Evolutionary conservation across 1,140 invertebrate genomes (phyloP).

Genomic region (Coelopa frigida): DNA sequence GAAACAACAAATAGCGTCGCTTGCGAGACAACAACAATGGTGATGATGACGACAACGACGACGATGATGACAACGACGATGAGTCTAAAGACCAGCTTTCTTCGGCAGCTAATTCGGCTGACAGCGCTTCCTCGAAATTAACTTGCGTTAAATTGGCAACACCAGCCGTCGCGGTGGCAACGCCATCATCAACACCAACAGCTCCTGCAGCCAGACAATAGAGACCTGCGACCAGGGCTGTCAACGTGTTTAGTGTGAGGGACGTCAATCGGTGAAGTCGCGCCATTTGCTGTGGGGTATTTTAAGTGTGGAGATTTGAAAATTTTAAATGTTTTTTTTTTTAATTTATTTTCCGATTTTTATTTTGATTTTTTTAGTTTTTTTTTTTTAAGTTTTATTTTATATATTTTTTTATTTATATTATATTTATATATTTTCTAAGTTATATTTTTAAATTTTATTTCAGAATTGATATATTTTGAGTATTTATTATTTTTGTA

Average conservation of each 20-base stretch:
- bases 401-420: background rate
- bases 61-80: constrained; percentile 1
- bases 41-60: background rate
- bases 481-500: too few species aligned
- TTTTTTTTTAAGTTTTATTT: constrained; percentile 17
- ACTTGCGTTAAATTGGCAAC: constrained; percentile 3
- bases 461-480: constrained; percentile 29
- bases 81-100: constrained; percentile 28
- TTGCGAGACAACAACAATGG: constrained; percentile 49
- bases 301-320: too few species aligned
- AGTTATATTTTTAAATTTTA: too few species aligned
- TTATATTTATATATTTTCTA: constrained; percentile 1
- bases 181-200: background rate
- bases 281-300: too few species aligned
- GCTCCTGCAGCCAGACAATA: background rate
- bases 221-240: too few species aligned
- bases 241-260: too few species aligned
- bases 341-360: constrained; percentile 1
- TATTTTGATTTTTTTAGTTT: background rate
- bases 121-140: constrained; percentile 13
- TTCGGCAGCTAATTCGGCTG: constrained; percentile 15
- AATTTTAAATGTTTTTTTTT: background rate
- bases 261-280: too few species aligned
- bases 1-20: constrained; percentile 68
- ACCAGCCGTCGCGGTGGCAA: background rate